Evolutionary conservation across 2,888 invertebrate species (phyloP), one percentile per base, ranked within the genome.

Genomic region (Smittia aterrima): DNA sequence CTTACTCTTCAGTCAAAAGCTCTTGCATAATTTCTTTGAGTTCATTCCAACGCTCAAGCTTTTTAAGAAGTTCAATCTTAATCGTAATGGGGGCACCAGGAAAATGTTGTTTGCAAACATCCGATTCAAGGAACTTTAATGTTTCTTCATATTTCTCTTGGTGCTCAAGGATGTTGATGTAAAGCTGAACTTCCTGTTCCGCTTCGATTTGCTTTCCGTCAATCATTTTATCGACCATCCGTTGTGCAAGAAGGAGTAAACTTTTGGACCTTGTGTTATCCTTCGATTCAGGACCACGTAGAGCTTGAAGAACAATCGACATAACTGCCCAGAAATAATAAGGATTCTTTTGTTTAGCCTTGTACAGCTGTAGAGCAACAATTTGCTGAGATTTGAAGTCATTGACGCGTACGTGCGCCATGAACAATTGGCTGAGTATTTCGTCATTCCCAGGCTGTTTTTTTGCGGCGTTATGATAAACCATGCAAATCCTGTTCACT

Each of bases 291-390:
- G 81, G 83, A 1, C 85, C 85, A 16, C 84, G 81, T 9, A 84
- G 83, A 16, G 83, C 85, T 88, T 98, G 98, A 85, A 98, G 88
- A 22, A 98, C 91, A 78, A 96, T 89, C 81, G 97, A 97, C 93
- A 98, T 97, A 9, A 98, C 92, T 20, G 95, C 93, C 99, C 98
- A 99, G 82, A 96, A 97, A 81, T 96, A 97, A 81, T 98, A 98
- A 0, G 96, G 96, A 82, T 95, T 95, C 82, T 97, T 97, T 1
- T 94, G 92, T 79, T 91, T 91, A 74, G 93, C 85, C 85, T 96
- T 97, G 84, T 95, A 98, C 40, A 99, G 85, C 11, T 90, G 88
- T 86, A 97, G 88, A 0, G 98, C 98, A 0, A 92, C 89, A 76
- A 92, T 88, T 80, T 97, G 95, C 82, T 98, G 98, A 7, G 92